phyloP scores from a whole-genome alignment of 2,888 invertebrate genomes.

The Diplolepis rosae region DNA sequence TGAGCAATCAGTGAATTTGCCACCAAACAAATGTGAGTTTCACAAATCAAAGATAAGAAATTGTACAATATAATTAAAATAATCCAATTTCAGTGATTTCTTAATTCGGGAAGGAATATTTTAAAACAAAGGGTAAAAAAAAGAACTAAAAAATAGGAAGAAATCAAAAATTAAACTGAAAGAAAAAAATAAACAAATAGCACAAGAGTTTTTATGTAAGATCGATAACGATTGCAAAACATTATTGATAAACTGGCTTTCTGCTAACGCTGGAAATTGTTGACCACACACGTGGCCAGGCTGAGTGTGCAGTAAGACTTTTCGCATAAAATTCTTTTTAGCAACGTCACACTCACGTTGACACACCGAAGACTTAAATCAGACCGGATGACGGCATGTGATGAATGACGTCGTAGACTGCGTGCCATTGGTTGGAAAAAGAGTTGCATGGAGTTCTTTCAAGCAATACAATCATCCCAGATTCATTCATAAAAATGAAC shows the following conservation, averaged over 20 bases:
- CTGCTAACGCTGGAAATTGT: constrained; percentile 16
- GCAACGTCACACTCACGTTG: constrained; percentile 20
- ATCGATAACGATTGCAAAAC: neutral
- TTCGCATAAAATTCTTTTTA: constrained; percentile 24
- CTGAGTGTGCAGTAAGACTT: neutral
- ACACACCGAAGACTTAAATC: constrained; percentile 26
- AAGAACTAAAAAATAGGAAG: neutral
- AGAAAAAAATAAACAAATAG: neutral
- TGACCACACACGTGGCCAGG: neutral
- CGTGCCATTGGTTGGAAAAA: constrained; percentile 25
- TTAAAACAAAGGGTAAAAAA: neutral
- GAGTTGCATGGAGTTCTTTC: constrained; percentile 8
- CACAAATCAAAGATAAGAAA: neutral
- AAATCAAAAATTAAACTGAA: neutral
- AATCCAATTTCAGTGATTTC: neutral
- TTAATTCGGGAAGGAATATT: neutral
- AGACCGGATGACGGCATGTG: constrained; percentile 30
- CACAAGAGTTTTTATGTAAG: neutral
- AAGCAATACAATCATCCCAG: neutral
- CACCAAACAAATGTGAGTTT: too few relatives aligned
- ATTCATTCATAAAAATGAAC: constrained; percentile 6
- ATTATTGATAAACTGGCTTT: constrained; percentile 1
- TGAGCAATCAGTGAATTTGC: too few relatives aligned
- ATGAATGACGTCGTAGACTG: constrained; percentile 22
- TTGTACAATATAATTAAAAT: neutral